These are phyloP conservation scores for Geococcyx californianus DNA, from an alignment of 2,113 vertebrate genomes.

Conservation along the genomic window DNA sequence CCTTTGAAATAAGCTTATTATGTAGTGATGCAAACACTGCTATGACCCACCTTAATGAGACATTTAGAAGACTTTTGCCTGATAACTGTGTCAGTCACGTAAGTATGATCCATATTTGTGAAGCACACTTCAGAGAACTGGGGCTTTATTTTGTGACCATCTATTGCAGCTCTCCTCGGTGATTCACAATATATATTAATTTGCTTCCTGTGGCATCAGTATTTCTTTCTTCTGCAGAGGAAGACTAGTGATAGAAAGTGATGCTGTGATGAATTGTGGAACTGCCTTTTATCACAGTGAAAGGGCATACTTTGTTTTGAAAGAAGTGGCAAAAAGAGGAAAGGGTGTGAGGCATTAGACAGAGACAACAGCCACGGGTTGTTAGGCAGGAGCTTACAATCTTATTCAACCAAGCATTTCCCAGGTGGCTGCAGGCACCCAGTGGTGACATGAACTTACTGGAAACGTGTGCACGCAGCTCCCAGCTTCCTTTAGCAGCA, in stretches of 20 bases:
- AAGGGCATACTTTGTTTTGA: neutral
- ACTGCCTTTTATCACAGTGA: neutral
- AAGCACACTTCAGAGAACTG: neutral
- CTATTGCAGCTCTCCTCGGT: neutral
- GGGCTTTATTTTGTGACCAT: neutral
- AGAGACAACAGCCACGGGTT: neutral
- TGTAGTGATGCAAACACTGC: neutral
- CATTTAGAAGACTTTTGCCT: neutral
- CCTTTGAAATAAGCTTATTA: neutral
- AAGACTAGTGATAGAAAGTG: neutral
- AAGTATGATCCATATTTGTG: accelerated
- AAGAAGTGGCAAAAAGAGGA: neutral
- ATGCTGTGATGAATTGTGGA: accelerated
- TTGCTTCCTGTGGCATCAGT: neutral
- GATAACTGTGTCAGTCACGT: accelerated
- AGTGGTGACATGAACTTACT: accelerated
- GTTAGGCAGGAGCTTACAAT: neutral
- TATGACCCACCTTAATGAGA: neutral
- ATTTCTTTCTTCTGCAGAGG: neutral
- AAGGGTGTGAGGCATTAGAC: neutral
- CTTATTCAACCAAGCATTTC: neutral
- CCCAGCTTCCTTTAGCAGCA: neutral
- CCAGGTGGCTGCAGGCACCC: accelerated
- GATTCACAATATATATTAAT: neutral
- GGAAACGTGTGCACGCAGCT: accelerated